phyloP scores from a whole-genome alignment of 2,797 vertebrate genomes.

The Paguma larvata region DNA sequence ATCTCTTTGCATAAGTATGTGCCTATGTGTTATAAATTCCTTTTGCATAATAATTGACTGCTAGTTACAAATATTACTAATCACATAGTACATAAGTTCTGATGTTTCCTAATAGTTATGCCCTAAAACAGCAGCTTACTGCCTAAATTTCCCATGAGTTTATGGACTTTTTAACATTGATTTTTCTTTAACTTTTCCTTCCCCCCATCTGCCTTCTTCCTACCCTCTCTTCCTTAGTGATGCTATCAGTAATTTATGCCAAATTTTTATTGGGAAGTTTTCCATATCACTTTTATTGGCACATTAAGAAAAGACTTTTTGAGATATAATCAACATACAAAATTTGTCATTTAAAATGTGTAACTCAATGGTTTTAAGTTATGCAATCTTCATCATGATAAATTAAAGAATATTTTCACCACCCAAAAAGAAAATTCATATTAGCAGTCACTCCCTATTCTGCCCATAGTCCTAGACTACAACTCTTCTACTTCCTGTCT shows the following conservation, averaged over 20 bases:
- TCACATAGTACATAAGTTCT: neutral
- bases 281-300: neutral
- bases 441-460: neutral
- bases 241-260: neutral
- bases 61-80: neutral
- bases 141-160: neutral
- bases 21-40: neutral
- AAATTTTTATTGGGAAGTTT: neutral
- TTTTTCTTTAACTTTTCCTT: neutral
- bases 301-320: neutral
- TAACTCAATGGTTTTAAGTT: neutral
- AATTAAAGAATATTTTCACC: neutral
- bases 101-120: neutral
- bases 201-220: neutral
- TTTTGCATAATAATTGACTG: neutral
- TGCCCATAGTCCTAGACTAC: neutral
- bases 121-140: neutral
- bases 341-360: neutral
- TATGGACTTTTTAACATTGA: neutral
- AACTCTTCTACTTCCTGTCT: neutral
- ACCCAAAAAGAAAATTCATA: neutral
- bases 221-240: neutral
- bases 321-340: neutral
- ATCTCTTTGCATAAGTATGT: neutral
- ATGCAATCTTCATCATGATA: neutral